Evolutionary conservation across 2,113 vertebrate genomes (phyloP).

Genomic region (Gopherus flavomarginatus): DNA sequence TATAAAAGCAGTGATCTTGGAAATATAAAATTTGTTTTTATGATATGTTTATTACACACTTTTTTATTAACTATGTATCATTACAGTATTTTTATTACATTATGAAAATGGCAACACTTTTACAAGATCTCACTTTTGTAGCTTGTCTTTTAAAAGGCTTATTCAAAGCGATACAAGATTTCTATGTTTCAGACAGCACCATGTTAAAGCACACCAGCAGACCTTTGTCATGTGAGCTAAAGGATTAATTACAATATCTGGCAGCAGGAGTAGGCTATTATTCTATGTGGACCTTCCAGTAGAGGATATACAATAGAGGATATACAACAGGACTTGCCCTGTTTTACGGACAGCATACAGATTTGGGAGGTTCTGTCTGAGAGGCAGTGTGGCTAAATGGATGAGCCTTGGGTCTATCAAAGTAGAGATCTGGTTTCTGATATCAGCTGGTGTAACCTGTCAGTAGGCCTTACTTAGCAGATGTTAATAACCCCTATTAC

Average conservation of each 20-base stretch:
- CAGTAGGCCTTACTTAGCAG: not conserved
- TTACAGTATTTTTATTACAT: no score
- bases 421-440: not conserved
- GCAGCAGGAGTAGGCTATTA: not conserved
- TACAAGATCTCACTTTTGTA: no score
- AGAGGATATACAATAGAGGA: not conserved
- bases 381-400: not conserved
- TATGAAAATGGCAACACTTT: no score
- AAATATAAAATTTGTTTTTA: no score
- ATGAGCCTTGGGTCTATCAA: not conserved
- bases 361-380: not conserved
- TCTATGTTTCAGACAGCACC: no score
- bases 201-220: not conserved
- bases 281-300: not conserved
- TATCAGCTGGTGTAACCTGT: not conserved
- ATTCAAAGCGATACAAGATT: no score
- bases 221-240: not conserved
- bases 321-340: not conserved
- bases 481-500: no score
- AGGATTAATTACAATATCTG: not conserved
- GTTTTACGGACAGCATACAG: not conserved
- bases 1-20: no score
- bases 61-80: no score
- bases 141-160: no score
- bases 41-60: no score